Evolutionary conservation across 2,797 vertebrate genomes (phyloP), one percentile per base, ranked within the genome.

Genomic region (Mormyrops attenuatus): DNA sequence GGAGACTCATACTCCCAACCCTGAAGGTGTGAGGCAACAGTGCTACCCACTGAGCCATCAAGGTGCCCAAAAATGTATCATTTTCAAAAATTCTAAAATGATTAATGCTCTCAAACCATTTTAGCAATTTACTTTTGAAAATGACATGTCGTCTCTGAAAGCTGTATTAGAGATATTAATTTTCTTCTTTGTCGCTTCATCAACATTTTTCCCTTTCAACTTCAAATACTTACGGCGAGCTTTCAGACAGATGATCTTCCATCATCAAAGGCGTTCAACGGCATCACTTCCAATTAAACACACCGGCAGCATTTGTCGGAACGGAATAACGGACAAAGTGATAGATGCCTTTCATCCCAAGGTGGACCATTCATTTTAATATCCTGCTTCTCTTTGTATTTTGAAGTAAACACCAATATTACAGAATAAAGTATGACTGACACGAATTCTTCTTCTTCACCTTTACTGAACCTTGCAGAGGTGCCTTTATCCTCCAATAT

Each of bases 231-330:
- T 86, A 2, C 85, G 5, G 26, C 55, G 52, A 8, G 50, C 26
- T 52, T 52, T 53, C 85, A 34, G 49, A 34, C 22, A 30, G 85
- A 86, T 53, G 85, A 52, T 30, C 26, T 86, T 52, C 85, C 15
- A 0, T 30, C 85, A 52, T 86, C 85, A 86, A 86, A 86, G 50
- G 47, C 50, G 55, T 86, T 30, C 85, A 49, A 7, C 34, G 22
- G 47, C 50, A 55, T 86, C 85, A 53, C 50, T 53, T 86, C 85
- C 85, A 86, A 55, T 86, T 86, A 86, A 86, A 86, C 26, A 49
- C 22, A 34, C 85, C 26, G 30, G 15, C 26, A 53, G 50, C 26
- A 34, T 86, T 86, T 55, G 26, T 86, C 20, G 26, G 50, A 86
- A 13, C 50, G 13, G 41, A 11, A 84, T 84, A 50, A 50, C 17